These are phyloP conservation scores for Heliconius ismenius DNA, from an alignment of 2,888 invertebrate genomes.

Conservation along the genomic window DNA sequence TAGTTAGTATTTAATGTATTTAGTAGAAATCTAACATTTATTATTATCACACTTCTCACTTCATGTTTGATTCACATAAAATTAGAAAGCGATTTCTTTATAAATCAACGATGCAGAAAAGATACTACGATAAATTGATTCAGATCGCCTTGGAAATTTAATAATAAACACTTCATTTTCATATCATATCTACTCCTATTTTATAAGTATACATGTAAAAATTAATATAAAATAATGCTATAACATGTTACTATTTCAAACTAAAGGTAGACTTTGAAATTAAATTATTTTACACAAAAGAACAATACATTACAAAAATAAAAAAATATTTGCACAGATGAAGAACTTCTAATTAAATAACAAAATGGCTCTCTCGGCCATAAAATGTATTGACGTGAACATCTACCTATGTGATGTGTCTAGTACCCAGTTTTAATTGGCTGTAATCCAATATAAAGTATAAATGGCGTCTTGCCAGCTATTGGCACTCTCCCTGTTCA, in stretches of 20 bases:
- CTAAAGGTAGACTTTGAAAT: neutral
- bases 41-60: constrained; percentile 20
- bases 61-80: constrained; percentile 10
- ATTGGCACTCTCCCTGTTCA: constrained; percentile 75
- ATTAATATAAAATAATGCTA: neutral
- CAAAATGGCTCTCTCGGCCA: constrained; percentile 52
- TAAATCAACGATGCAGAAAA: constrained; percentile 6
- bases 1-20: neutral
- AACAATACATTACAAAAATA: neutral
- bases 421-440: constrained; percentile 78
- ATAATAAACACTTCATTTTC: neutral
- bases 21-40: neutral
- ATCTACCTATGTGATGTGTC: constrained; percentile 60
- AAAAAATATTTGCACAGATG: constrained; percentile 39
- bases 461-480: constrained; percentile 73
- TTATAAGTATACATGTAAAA: neutral
- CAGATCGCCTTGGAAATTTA: neutral
- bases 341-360: constrained; percentile 67
- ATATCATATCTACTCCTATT: neutral
- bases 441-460: constrained; percentile 81
- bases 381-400: constrained; percentile 70
- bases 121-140: constrained; percentile 8
- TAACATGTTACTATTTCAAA: neutral
- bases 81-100: constrained; percentile 16
- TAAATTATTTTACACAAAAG: neutral